Conservation (phyloP, 2,113 vertebrate species). For the Aythya baeri region DNA sequence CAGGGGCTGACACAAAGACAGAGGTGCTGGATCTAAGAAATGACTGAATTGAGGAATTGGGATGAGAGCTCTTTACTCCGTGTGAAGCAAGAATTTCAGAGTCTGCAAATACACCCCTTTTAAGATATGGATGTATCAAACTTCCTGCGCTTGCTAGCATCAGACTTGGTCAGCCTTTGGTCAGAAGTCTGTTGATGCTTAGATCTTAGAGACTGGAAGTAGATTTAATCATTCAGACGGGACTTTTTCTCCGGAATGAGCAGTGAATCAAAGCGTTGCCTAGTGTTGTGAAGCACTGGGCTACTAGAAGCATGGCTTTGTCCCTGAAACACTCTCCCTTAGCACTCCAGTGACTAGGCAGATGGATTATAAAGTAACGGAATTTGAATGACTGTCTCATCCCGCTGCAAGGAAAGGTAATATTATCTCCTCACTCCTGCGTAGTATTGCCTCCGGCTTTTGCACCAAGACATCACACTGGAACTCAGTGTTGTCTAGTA, state of each 20-base stretch:
- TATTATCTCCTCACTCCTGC: not conserved
- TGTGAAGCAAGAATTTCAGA: constrained; percentile 1
- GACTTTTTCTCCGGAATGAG: not conserved
- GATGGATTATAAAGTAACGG: constrained; percentile 14
- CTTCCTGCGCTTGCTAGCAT: not conserved
- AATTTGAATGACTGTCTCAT: constrained; percentile 36
- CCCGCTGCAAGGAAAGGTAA: constrained; percentile 1
- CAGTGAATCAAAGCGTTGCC: not conserved
- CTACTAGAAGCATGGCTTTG: not conserved
- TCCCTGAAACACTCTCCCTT: not conserved
- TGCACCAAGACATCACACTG: not conserved
- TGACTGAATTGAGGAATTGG: not conserved
- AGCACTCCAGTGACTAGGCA: not conserved
- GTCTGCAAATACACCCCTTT: not conserved
- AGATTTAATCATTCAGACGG: not conserved
- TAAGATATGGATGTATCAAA: not conserved
- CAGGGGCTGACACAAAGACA: not conserved
- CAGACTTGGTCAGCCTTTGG: not conserved
- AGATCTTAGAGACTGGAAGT: not conserved
- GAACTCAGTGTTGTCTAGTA: not conserved
- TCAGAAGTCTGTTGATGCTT: not conserved
- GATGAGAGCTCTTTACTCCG: not conserved
- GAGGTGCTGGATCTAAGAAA: constrained; percentile 17
- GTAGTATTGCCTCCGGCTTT: not conserved
- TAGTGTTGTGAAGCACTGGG: not conserved